Evolutionary conservation across 2,888 invertebrate genomes (phyloP).

Genomic region (Lapara coniferarum): DNA sequence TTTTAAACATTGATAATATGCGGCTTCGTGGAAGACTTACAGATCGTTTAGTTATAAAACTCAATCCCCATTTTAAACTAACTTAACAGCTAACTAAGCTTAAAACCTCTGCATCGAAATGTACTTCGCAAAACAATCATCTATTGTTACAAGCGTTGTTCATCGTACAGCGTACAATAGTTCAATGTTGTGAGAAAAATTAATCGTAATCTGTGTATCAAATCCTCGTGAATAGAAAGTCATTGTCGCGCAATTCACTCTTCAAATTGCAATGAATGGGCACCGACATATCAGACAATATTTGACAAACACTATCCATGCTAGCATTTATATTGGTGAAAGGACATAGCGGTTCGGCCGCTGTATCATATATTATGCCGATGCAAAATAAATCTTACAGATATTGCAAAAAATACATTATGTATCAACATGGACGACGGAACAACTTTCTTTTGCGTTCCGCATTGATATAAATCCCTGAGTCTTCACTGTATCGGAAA

Average conservation of each 20-base stretch:
- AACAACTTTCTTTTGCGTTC: constrained; percentile 20
- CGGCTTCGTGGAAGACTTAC: neutral
- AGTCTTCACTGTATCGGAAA: neutral
- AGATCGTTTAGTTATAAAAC: neutral
- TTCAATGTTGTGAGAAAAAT: constrained; percentile 30
- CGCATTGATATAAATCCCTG: constrained; percentile 7
- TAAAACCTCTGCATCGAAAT: neutral
- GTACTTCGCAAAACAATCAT: constrained; percentile 21
- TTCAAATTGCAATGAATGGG: neutral
- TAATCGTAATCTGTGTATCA: constrained; percentile 24
- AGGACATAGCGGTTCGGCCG: neutral
- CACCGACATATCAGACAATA: neutral
- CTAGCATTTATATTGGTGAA: constrained; percentile 17
- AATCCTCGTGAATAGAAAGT: constrained; percentile 28
- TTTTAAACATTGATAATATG: neutral
- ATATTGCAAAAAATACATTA: constrained; percentile 18
- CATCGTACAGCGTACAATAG: constrained; percentile 23
- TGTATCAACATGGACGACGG: constrained; percentile 8
- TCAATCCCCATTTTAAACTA: neutral
- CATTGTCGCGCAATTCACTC: constrained; percentile 21
- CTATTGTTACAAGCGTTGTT: constrained; percentile 23
- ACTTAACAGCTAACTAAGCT: neutral
- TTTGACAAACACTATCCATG: constrained; percentile 1
- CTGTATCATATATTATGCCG: neutral
- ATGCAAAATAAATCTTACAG: constrained; percentile 13